Base-by-base conservation (phyloP, 1,140 invertebrate species). In the Metopolophium dirhodum region DNA sequence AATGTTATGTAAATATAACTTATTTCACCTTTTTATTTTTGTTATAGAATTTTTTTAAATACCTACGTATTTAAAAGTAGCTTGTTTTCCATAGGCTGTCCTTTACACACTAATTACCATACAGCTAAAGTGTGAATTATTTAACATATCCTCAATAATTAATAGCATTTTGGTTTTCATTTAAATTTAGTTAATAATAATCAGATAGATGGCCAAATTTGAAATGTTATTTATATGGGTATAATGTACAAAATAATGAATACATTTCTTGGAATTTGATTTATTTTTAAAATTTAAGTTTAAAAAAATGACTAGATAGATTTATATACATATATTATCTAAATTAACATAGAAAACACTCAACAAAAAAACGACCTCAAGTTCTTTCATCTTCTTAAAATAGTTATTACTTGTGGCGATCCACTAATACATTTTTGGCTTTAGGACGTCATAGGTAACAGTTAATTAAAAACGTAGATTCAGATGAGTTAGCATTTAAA, bases 251-350 rank as follows among this genome's bases (percentile, higher is more conserved):
- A 68, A n/a, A 68, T 61, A 68, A n/a, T 68, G 11, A 68, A 68
- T n/a, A 14, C 14, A 68, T n/a, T 30, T 68, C 30, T 14, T 30
- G 11, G 30, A 30, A 68, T n/a, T 61, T 30, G 9, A 30, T 30
- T n/a, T 8, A 68, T 68, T 68, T n/a, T 68, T 68, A 30, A n/a
- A n/a, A n/a, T n/a, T 77, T n/a, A n/a, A 77, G 14, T 18, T 37
- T 77, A 77, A 83, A 87, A 87, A n/a, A n/a, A 87, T 87, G 85
- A 87, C 45, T 87, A 87, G 83, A 47, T 87, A 87, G 45, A n/a
- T 45, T 45, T 45, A 77, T 77, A 35, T 35, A 77, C 30, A 77
- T 20, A 87, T 47, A n/a, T 23, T 18, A 30, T 26, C 23, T 87
- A 87, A 87, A 87, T 47, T 49, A 47, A 49, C 26, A 45, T 85